These are phyloP conservation scores for Lathronympha strigana DNA, from an alignment of 2,888 invertebrate genomes.

Conservation along the genomic window DNA sequence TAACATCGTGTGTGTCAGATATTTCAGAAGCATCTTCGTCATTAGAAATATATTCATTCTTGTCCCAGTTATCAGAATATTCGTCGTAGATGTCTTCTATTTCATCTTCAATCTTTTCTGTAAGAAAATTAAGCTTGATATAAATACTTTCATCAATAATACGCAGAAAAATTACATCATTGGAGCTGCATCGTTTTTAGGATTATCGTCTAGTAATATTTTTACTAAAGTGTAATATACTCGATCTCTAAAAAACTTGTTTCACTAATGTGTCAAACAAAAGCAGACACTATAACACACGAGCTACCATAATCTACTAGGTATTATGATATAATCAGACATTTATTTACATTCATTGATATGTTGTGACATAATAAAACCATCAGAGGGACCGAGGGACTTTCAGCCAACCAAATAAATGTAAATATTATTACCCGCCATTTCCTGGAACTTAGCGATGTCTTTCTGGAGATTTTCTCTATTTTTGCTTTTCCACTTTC, in stretches of 20 bases:
- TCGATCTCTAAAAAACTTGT: too few relatives aligned
- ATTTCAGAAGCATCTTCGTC: conserved; percentile 42
- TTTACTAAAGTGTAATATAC: too few relatives aligned
- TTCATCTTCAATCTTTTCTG: conserved; percentile 73
- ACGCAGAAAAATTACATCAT: not conserved
- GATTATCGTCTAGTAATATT: too few relatives aligned
- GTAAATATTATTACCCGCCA: conserved; percentile 61
- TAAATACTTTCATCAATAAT: not conserved
- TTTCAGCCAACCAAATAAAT: not conserved
- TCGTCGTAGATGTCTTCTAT: conserved; percentile 71
- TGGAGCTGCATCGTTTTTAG: too few relatives aligned
- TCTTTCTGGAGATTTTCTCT: conserved; percentile 66
- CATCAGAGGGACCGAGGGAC: not conserved
- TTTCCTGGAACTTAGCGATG: conserved; percentile 64
- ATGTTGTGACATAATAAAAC: conserved; percentile 4
- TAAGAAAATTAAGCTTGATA: conserved; percentile 48
- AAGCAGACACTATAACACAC: too few relatives aligned
- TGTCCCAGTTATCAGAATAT: conserved; percentile 61
- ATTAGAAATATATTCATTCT: conserved; percentile 56
- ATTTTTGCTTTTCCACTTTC: conserved; percentile 70
- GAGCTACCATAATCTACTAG: too few relatives aligned
- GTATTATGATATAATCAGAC: too few relatives aligned
- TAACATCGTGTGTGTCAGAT: conserved; percentile 45
- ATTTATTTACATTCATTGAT: not conserved
- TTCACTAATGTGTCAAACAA: too few relatives aligned